These are phyloP conservation scores for Hybognathus amarus DNA, from an alignment of 2,797 vertebrate genomes.

Conservation along the genomic window DNA sequence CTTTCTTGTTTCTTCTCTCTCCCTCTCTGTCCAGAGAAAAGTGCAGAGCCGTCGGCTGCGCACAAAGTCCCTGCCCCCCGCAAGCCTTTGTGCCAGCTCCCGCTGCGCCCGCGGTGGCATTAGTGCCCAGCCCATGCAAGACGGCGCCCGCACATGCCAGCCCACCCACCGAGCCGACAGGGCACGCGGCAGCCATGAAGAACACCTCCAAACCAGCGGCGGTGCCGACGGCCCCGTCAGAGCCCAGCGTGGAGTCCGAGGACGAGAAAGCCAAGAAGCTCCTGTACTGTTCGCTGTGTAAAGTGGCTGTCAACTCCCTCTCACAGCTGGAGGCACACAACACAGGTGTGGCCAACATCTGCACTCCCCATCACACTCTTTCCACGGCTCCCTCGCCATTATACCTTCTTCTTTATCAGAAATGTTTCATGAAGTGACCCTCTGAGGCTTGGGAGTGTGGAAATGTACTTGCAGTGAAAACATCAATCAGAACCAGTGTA, in stretches of 20 bases:
- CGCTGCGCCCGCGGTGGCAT: background rate
- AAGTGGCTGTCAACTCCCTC: conserved; percentile 97
- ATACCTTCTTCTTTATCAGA: conserved; percentile 37
- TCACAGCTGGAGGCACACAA: conserved; percentile 97
- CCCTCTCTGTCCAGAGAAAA: conserved; percentile 58
- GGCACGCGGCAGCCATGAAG: conserved; percentile 32
- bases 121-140: conserved; percentile 61
- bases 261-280: conserved; percentile 97
- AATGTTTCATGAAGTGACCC: conserved; percentile 14
- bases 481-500: conserved; percentile 12
- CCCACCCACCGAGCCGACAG: conserved; percentile 75
- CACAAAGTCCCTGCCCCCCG: conserved; percentile 45
- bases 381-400: background rate
- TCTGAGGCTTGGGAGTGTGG: background rate
- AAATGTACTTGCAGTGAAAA: conserved; percentile 16
- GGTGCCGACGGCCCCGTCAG: conserved; percentile 60
- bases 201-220: conserved; percentile 68
- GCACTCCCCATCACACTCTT: conserved; percentile 11
- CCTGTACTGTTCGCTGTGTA: conserved; percentile 96
- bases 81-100: conserved; percentile 50
- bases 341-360: conserved; percentile 79
- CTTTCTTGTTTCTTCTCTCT: conserved; percentile 40
- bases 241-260: conserved; percentile 82
- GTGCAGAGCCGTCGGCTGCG: conserved; percentile 6
- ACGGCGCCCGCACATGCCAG: conserved; percentile 70